Evolutionary conservation across 1,140 invertebrate genomes (phyloP), one percentile per base, ranked within the genome.

Genomic region (Muscidifurax raptorellus): DNA sequence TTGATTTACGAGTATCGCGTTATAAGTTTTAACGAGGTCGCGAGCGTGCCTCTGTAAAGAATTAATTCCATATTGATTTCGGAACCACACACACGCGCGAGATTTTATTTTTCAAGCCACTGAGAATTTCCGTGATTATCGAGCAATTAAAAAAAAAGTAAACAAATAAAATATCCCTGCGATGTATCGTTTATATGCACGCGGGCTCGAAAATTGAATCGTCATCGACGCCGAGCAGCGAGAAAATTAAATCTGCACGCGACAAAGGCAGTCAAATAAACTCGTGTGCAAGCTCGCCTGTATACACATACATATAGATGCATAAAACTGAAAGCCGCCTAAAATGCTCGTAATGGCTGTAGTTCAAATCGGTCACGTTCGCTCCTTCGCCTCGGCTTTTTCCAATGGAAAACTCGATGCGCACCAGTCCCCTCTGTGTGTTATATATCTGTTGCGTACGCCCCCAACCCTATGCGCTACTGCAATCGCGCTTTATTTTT

Each of bases 331-430:
- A 27, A 69, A 80, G 36, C 78, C 12, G 69, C 52, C 52, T 59
- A 59, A 81, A 81, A 28, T 13, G 47, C 47, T 40, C 36, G 80
- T 75, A 82, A 75, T 75, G 12, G 71, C 47, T 40, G 71, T 75
- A 71, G 47, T 52, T 82, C 80, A 44, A 72, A 82, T 64, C 66
- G 80, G 28, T 72, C 80, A 81, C 67, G 67, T 74, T 74, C 44
- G 1, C 69, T 32, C 22, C 80, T 72, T 74, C 28, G 67, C 40
- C 25, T 30, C 78, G 6, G 44, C 64, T 69, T 52, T 71, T 59
- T 47, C 69, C 40, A 59, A 72, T 59, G 44, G 22, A 72, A 72
- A 81, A 72, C 67, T 81, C 44, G 69, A 72, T 22, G 67, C 27
- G 22, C 6, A 22, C 0, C 6, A 4, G 22, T 15, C 9, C 36